Evolutionary conservation across 2,888 invertebrate species (phyloP).

Genomic region (Zootermopsis nevadensis): DNA sequence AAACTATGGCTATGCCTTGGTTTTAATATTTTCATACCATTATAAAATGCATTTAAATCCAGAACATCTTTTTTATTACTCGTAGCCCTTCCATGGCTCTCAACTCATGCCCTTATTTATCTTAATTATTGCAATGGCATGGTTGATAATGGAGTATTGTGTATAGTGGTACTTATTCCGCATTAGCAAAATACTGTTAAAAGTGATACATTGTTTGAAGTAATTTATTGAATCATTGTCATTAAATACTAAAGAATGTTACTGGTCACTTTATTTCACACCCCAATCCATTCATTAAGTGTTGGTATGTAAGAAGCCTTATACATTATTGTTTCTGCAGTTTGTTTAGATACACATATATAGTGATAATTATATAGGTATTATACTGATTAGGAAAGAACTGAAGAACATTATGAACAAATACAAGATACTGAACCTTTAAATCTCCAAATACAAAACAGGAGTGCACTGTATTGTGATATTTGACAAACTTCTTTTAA

Average conservation of each 20-base stretch:
- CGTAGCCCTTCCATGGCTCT: background rate
- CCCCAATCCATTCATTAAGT: background rate
- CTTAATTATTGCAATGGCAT: background rate
- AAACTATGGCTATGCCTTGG: slow-evolving; percentile 2
- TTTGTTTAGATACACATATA: too few relatives aligned
- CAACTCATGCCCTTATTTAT: background rate
- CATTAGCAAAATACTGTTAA: slow-evolving; percentile 10
- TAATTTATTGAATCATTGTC: background rate
- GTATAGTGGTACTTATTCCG: background rate
- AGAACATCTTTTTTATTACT: background rate
- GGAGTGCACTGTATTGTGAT: too few relatives aligned
- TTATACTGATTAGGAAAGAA: too few relatives aligned
- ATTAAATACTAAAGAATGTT: slow-evolving; percentile 2
- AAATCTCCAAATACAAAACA: too few relatives aligned
- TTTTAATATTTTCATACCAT: background rate
- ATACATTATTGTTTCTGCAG: too few relatives aligned
- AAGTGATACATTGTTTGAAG: background rate
- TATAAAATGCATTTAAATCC: background rate
- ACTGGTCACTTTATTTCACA: background rate
- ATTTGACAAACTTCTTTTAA: too few relatives aligned
- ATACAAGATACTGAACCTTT: too few relatives aligned
- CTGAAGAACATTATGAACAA: too few relatives aligned
- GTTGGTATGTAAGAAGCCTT: too few relatives aligned
- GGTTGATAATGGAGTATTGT: slow-evolving; percentile 9
- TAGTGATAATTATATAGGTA: too few relatives aligned